Evolutionary conservation across 2,888 invertebrate genomes (phyloP).

Genomic region (Stenotaenia linearis): DNA sequence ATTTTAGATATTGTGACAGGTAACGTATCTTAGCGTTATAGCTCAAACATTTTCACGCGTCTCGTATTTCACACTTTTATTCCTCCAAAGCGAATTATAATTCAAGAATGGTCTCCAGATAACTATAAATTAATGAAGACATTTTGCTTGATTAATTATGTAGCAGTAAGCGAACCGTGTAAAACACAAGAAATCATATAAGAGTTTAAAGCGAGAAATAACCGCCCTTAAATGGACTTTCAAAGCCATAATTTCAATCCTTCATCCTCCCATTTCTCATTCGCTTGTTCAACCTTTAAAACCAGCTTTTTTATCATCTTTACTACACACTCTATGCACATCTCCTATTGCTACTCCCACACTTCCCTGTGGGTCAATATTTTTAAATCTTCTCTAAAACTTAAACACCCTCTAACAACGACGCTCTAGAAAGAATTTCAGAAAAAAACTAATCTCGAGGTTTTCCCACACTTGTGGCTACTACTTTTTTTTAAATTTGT

Average conservation of each 20-base stretch:
- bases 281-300: constrained; percentile 1
- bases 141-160: background rate
- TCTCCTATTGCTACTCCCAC: constrained; percentile 16
- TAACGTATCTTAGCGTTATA: too few species aligned
- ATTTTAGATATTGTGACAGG: too few species aligned
- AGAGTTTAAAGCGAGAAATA: background rate
- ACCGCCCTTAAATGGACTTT: background rate
- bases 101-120: background rate
- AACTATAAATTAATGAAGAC: background rate
- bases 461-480: background rate
- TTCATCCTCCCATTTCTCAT: constrained; percentile 7
- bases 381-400: background rate
- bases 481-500: background rate
- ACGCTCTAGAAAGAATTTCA: background rate
- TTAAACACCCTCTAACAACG: background rate
- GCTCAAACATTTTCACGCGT: background rate
- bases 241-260: constrained; percentile 6
- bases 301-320: constrained; percentile 3
- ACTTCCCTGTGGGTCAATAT: background rate
- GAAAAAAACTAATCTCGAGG: background rate
- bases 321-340: background rate
- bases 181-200: background rate
- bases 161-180: background rate
- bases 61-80: background rate
- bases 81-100: too few species aligned